These are phyloP conservation scores for Drosophila tanythrix DNA, from an alignment of 2,888 invertebrate genomes.

Conservation along the genomic window DNA sequence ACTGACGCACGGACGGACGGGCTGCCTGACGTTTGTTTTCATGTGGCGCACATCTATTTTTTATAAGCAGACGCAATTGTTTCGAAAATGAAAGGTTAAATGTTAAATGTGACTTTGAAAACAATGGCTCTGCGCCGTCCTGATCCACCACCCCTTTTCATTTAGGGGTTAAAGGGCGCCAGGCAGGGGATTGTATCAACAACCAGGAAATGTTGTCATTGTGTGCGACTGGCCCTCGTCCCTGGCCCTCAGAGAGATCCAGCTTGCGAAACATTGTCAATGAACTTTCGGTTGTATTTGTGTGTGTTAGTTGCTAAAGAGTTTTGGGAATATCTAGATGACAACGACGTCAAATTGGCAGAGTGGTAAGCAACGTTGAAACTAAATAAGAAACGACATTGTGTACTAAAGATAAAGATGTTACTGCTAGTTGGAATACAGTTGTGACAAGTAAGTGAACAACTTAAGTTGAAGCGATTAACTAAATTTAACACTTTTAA, in stretches of 20 bases:
- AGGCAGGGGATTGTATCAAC: constrained; percentile 28
- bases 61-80: constrained; percentile 81
- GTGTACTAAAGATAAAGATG: constrained; percentile 3
- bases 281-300: constrained; percentile 59
- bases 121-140: constrained; percentile 50
- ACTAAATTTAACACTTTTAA: not conserved
- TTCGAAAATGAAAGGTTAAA: constrained; percentile 81
- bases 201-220: constrained; percentile 72
- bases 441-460: not conserved
- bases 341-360: constrained; percentile 9
- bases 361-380: constrained; percentile 9
- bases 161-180: constrained; percentile 7
- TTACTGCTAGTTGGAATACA: not conserved
- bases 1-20: constrained; percentile 15
- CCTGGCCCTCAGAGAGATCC: constrained; percentile 61
- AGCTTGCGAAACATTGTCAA: constrained; percentile 66
- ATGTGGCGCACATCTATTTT: constrained; percentile 73
- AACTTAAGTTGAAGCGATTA: not conserved
- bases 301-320: constrained; percentile 26
- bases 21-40: constrained; percentile 51
- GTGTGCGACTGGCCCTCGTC: constrained; percentile 23
- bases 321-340: constrained; percentile 43
- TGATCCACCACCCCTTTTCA: not conserved
- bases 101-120: constrained; percentile 79
- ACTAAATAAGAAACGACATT: constrained; percentile 4